Evolutionary conservation across 2,888 invertebrate genomes (phyloP), one percentile per base, ranked within the genome.

Genomic region (Rotaria sp.): DNA sequence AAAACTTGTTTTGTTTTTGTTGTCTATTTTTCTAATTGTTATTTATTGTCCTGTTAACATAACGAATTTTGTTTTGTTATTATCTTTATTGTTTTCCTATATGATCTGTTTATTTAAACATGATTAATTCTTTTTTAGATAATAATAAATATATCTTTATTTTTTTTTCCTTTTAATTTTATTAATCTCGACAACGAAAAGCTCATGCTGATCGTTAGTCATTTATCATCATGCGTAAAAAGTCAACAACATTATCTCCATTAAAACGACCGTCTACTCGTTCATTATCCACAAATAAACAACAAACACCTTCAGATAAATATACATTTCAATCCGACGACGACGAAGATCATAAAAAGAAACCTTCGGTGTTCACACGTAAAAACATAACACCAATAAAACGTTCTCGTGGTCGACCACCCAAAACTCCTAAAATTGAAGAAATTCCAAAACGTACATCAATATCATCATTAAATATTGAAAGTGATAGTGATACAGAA

Each of bases 191-290:
- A 67, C 67, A 35, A 15, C 67, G 67, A 67, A 15, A 67, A 67
- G 67, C 35, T 35, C 35, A 67, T 67, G 67, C 67, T 67, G 67
- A 67, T 67, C 67, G 67, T 35, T 35, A 35, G 67, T 67, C 67
- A 35, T 67, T 67, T 67, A 67, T 67, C 67, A 67, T 67, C 67
- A 67, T 67, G 67, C 35, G 21, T 67, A 67, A 35, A 67, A 67
- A 67, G 67, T 67, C 21, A 67, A 67, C 67, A 35, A 35, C 67
- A 67, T 21, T 35, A 35, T 67, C 67, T 35, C 67, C 35, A 67
- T 67, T 38, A 35, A 67, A 67, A 35, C 35, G 67, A 67, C 67
- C 67, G 35, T 67, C 67, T 18, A 67, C 67, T 35, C 67, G 67
- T 38, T 67, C 67, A 67, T 18, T 38, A 67, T 35, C 67, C 35